Base-by-base conservation (phyloP, 2,113 vertebrate species). In the Gorsachius goisagi region DNA sequence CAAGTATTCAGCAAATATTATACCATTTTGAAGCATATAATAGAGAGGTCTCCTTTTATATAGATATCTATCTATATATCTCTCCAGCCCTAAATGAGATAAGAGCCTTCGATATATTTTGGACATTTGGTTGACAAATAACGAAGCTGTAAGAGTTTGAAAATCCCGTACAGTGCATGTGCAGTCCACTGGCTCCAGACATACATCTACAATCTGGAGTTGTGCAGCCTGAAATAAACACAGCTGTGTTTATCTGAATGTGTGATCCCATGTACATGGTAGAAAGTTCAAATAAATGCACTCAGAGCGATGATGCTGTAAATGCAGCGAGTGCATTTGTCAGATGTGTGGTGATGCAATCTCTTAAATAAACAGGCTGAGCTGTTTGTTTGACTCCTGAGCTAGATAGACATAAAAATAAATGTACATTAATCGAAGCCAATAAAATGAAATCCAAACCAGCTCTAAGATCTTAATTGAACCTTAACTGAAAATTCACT, bases 211-310 rank as follows among this genome's bases (percentile, higher is more conserved):
- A 97, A 95, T 97, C 95, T 97, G 93, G 97, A 97, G 88, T 41
- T 91, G 96, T 95, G 92, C 92, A 96, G 95, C 93, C 89, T 96
- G 95, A 97, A 97, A 96, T 98, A 98, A 98, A 98, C 98, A 98
- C 98, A 98, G 98, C 98, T 98, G 98, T 98, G 98, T 98, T 98
- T 98, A 98, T 97, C 96, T 97, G 93, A 98, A 97, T 96, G 98
- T 98, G 96, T 97, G 97, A 97, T 98, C 95, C 97, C 96, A 93
- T 98, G 96, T 97, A 97, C 97, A 97, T 86, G 97, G 96, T 95
- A 95, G 97, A 98, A 98, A 97, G 97, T 97, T 98, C 98, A 98
- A 97, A 97, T 97, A 98, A 98, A 98, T 97, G 97, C 93, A 95
- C 95, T 97, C 87, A 9, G 78, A 73, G 74, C 6, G n/a, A 74